Base-by-base conservation (phyloP, 2,797 vertebrate genomes). In the Sebastes vulpes region DNA sequence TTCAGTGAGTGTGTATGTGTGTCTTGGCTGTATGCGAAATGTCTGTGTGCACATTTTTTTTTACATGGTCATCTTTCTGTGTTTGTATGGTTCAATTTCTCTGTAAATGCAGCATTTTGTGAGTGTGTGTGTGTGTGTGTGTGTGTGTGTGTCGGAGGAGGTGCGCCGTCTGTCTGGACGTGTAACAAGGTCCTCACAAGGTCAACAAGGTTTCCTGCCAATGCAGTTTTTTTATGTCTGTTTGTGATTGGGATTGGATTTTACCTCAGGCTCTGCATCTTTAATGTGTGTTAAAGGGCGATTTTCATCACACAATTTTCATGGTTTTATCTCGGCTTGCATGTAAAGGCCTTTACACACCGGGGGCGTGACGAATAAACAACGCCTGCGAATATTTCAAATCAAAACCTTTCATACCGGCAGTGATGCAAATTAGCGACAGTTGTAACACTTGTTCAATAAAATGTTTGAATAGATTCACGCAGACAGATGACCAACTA, bases 141-240 rank as follows among this genome's bases (percentile, higher is more conserved):
- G 58, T 29, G 25, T 65, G 82, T 54, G 82, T 74, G 63, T 63
- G 65, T 4, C 3, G 28, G 61, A 23, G 63, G 56, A 58, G 64
- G 54, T 67, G 67, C 16, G 3, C n/a, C 2, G 5, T 23, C 54
- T 26, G 67, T 52, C 76, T 69, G 63, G 73, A 77, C 20, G 4
- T 52, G 31, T 35, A 69, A 79, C 54, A 61, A 77, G 65, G 76
- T 48, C 65, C 21, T 60, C 29, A 29, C 69, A 60, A 72, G 50
- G 69, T 81, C 66, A 70, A 29, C n/a, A 29, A 42, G 38, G 38
- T 20, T 75, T 65, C 26, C 29, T 58, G 57, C 63, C 0, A 0
- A 28, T 29, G 35, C 38, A 23, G 21, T 46, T 31, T 65, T 28
- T 59, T 6, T 46, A 21, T 6, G 21, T 71, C 18, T 26, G 42